Evolutionary conservation across 1,140 invertebrate species (phyloP).

Genomic region (Scaptomyza graminum): DNA sequence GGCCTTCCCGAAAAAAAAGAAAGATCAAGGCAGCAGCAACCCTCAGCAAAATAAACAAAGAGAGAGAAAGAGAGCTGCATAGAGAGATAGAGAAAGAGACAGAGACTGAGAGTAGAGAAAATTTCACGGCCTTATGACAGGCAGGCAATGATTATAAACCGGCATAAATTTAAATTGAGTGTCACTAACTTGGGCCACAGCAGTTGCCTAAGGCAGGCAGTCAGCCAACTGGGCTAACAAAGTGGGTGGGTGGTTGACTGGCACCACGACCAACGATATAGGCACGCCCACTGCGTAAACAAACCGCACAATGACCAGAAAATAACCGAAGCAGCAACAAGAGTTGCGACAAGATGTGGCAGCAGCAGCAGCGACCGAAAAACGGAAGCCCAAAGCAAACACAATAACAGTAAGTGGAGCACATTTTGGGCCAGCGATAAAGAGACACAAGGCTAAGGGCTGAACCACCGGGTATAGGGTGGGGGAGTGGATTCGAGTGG

Average conservation of each 20-base stretch:
- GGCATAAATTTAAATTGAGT: slow-evolving; percentile 67
- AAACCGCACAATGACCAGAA: slow-evolving; percentile 64
- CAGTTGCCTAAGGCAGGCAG: slow-evolving; percentile 3
- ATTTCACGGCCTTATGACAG: slow-evolving; percentile 52
- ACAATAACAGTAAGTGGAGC: slow-evolving; percentile 62
- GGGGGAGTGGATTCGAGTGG: background rate
- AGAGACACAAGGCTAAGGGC: background rate
- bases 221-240: slow-evolving; percentile 1
- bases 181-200: slow-evolving; percentile 53
- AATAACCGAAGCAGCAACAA: slow-evolving; percentile 58
- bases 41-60: slow-evolving; percentile 3
- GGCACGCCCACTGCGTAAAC: slow-evolving; percentile 53
- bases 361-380: slow-evolving; percentile 20
- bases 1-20: background rate
- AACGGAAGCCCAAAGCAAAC: slow-evolving; percentile 60
- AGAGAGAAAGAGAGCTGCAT: background rate
- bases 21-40: slow-evolving; percentile 15
- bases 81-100: background rate
- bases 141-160: slow-evolving; percentile 64
- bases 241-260: background rate
- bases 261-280: background rate
- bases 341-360: slow-evolving; percentile 47
- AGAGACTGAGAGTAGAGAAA: background rate
- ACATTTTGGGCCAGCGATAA: slow-evolving; percentile 24
- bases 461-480: background rate